Base-by-base conservation (phyloP, 2,797 vertebrate species). In the Tauraco hartlaubi region DNA sequence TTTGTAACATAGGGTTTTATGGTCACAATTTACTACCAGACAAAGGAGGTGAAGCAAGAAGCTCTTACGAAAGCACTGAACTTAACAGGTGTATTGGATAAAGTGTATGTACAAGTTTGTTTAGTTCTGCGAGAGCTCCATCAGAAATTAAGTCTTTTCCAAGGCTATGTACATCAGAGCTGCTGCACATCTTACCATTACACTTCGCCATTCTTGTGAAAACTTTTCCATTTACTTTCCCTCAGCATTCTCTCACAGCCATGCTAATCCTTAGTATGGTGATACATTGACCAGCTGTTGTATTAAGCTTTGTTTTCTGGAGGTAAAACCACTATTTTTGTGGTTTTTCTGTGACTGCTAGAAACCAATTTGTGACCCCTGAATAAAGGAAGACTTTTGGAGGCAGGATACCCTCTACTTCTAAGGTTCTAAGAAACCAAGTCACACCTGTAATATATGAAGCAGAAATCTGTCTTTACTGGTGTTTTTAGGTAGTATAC, bases 361-460 rank as follows among this genome's bases (percentile, higher is more conserved):
- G 19, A 64, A 72, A 69, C 12, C 10, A 15, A 17, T 44, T 9
- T 28, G n/a, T 2, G 4, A 78, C 2, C 8, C 5, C 41, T 15
- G 23, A 69, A 41, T 12, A 55, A 77, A 73, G 35, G 39, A 52
- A 59, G 39, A 21, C 23, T 90, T 72, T 21, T 15, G 11, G 23
- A 76, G 26, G 48, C 29, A 66, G 7, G 29, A 6, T 10, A 61
- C 2, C 2, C 9, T 64, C 49, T n/a, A 3, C 10, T 71, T 41
- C 10, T 16, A 6, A 67, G 16, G n/a, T 51, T 83, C 29, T 33
- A 69, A 58, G 21, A 49, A 88, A 21, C 9, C 35, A 63, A 89
- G 17, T n/a, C n/a, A 73, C 2, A 16, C 0, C 0, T 6, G 9
- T 9, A 54, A 62, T 3, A 25, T 2, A 33, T 1, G 11, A 85